Evolutionary conservation across 2,888 invertebrate species (phyloP), one percentile per base, ranked within the genome.

Genomic region (Gymnoscelis rufifasciata): DNA sequence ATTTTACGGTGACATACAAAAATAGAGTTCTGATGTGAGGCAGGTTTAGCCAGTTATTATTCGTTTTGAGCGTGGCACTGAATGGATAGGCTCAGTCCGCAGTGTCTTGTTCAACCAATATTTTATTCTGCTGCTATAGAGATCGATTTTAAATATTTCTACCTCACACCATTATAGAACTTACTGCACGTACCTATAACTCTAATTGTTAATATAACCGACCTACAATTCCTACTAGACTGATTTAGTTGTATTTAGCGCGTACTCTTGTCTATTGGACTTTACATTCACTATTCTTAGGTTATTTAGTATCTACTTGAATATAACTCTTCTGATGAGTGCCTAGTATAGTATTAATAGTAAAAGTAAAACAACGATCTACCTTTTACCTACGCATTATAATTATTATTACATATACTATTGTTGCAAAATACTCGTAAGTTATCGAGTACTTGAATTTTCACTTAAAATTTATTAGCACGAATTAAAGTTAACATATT

Each of bases 141-240:
- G 60, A 59, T 52, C 53, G 47, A 56, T 43, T 51, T 53, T 62
- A 60, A 50, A 61, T 29, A 56, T 52, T 54, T 69, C 72, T 79
- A 80, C 79, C 79, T 81, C 80, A 81, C 78, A 68, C 63, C 55
- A 68, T 66, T 68, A 67, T 45, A 66, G 54, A 71, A 68, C 63
- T 59, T 62, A 66, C 58, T 73, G 83, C 83, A 84, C 83, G 71
- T 73, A 66, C 71, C 64, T 66, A 66, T 43, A 44, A 47, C 47
- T 46, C 36, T 50, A 50, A 66, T 62, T 61, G 58, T 63, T 66
- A 63, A 64, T 68, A 67, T 61, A 62, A 61, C 66, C 62, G 71
- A 80, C 73, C 74, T 81, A 71, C 74, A 79, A 71, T 67, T 82
- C 80, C 82, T 81, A 78, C 74, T 87, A 87, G 87, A 87, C 86